Evolutionary conservation across 2,113 vertebrate genomes (phyloP).

Genomic region (Sprattus sprattus): DNA sequence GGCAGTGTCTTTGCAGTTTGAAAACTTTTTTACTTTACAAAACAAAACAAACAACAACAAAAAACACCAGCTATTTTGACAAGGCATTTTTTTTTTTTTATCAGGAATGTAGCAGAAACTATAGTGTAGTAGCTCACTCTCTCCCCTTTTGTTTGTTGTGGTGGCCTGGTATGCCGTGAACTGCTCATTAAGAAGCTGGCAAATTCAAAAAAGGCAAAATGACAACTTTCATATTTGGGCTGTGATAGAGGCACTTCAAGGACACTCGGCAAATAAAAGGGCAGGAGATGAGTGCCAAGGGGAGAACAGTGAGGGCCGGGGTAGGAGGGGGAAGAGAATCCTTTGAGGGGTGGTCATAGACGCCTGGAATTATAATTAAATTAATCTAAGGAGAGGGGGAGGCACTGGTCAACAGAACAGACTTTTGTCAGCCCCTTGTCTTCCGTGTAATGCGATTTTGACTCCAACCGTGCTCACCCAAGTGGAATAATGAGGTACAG

Average conservation of each 20-base stretch:
- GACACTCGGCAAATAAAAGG: not conserved
- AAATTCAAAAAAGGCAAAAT: not conserved
- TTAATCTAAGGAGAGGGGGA: not conserved
- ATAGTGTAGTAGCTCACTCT: not conserved
- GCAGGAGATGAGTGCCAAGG: not conserved
- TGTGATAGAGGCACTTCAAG: not conserved
- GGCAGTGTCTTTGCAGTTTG: not conserved
- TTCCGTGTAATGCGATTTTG: not conserved
- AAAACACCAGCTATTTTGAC: too few relatives aligned
- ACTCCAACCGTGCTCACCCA: not conserved
- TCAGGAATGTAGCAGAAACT: not conserved
- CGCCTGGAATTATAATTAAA: too few relatives aligned
- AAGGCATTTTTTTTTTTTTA: not conserved
- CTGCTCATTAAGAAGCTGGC: not conserved
- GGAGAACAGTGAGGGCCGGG: not conserved
- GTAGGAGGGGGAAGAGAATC: not conserved
- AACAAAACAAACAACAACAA: not conserved
- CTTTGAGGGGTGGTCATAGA: not conserved
- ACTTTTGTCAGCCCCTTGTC: not conserved
- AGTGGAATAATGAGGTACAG: not conserved
- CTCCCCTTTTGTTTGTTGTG: not conserved
- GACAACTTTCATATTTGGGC: not conserved
- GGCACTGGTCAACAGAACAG: not conserved
- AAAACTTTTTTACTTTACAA: not conserved
- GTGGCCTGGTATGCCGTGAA: not conserved